These are phyloP conservation scores for Cyprinodon variegatus DNA, from an alignment of 2,113 vertebrate species.

Conservation along the genomic window DNA sequence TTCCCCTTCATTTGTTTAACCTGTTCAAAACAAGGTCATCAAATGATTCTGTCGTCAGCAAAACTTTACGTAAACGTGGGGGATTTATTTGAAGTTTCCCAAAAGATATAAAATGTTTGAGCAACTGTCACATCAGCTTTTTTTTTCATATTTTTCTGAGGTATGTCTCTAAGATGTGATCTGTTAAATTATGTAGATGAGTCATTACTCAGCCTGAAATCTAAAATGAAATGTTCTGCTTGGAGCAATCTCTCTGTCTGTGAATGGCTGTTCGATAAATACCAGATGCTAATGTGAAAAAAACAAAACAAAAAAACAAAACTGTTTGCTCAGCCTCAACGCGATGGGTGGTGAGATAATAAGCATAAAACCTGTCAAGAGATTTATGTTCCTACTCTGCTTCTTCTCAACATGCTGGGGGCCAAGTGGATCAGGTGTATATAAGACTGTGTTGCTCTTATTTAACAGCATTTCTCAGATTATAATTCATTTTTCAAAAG, in stretches of 20 bases:
- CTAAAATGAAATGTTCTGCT: slow-evolving; percentile 8
- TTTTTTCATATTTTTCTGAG: not conserved
- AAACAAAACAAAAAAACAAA: not conserved
- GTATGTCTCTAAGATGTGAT: not conserved
- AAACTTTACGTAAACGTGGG: not conserved
- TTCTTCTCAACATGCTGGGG: slow-evolving; percentile 23
- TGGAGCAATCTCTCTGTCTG: not conserved
- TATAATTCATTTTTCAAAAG: not conserved
- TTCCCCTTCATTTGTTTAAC: slow-evolving; percentile 47
- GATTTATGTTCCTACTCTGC: slow-evolving; percentile 30
- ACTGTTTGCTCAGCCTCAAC: slow-evolving; percentile 12
- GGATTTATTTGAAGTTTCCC: not conserved
- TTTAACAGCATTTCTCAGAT: slow-evolving; percentile 16
- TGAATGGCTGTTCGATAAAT: slow-evolving; percentile 36
- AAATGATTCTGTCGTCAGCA: slow-evolving; percentile 49
- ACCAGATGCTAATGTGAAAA: slow-evolving; percentile 22
- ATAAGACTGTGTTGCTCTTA: slow-evolving; percentile 19
- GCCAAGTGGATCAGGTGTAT: slow-evolving; percentile 30
- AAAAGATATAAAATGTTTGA: not conserved
- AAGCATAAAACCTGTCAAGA: slow-evolving; percentile 30
- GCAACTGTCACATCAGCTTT: not conserved
- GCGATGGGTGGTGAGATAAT: not conserved
- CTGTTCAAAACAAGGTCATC: slow-evolving; percentile 57
- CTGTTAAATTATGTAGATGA: not conserved
- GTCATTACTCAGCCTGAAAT: slow-evolving; percentile 6